Evolutionary conservation across 1,140 invertebrate genomes (phyloP), one percentile per base, ranked within the genome.

Genomic region (Dendroctonus valens): DNA sequence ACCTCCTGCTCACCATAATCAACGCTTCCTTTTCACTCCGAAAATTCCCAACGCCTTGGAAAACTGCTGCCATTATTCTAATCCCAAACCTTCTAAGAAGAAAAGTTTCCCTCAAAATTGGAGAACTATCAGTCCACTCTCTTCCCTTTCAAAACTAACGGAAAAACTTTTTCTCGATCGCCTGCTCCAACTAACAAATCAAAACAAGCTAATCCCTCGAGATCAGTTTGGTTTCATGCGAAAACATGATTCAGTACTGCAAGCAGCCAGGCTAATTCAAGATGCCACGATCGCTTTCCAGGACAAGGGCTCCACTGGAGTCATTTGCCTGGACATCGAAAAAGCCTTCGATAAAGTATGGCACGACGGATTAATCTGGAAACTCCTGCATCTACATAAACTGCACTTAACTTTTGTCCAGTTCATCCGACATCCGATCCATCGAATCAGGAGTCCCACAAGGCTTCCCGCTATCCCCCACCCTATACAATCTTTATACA

Each of bases 321-420:
- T n/a, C n/a, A n/a, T n/a, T n/a, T n/a, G n/a, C n/a, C n/a, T n/a
- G n/a, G n/a, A n/a, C n/a, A n/a, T n/a, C n/a, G n/a, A 66, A 14
- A 59, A 59, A 42, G 64, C 64, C 12, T 59, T 59, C 37, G 64
- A 66, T 26, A 66, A 48, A 9, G 49, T 67, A 14, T 67, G 65
- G 58, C 49, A 52, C 26, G 57, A 41, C 8, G 65, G 57, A 5
- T 14, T 67, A 42, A 50, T 60, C 4, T 53, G 44, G 0, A 65
- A 65, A 49, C 7, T 65, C 11, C 7, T 3, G 3, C 40, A 41
- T 26, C 6, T 58, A 54, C 15, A 26, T 42, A 7, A 38, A 50
- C 1, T 51, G 51, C 15, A 42, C 53, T 42, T n/a, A 48, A 26
- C 8, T 7, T 49, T 44, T 42, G 55, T 66, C 5, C 8, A 48